Conservation (phyloP, 2,797 vertebrate genomes). For the Eleutherodactylus coqui region DNA sequence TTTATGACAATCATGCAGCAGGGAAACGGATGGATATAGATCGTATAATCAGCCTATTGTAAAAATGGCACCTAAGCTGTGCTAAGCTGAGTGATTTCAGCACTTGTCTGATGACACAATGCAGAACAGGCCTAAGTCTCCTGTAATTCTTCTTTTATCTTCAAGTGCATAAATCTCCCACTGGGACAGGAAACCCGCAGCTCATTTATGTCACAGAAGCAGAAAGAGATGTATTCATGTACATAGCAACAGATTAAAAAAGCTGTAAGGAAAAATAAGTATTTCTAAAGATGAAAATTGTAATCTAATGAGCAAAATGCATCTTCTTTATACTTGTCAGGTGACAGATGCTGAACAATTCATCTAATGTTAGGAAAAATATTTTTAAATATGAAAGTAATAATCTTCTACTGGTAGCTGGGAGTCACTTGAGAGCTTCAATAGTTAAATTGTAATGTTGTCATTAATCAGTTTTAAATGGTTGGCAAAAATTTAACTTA, state of each 20-base stretch:
- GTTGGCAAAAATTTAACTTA: not conserved
- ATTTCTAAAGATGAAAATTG: constrained; percentile 3
- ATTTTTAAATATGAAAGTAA: not conserved
- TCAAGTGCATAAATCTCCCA: constrained; percentile 22
- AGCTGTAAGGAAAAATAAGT: not conserved
- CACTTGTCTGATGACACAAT: not conserved
- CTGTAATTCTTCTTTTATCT: constrained; percentile 36
- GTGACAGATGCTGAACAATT: not conserved
- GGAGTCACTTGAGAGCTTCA: not conserved
- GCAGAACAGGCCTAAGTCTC: constrained; percentile 15
- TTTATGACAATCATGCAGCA: not conserved
- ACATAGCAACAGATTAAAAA: constrained; percentile 37
- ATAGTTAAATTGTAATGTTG: not conserved
- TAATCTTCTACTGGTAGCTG: not conserved
- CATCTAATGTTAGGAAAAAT: not conserved
- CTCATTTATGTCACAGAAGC: constrained; percentile 23
- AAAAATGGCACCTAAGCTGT: constrained; percentile 6
- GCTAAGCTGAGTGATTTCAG: constrained; percentile 9
- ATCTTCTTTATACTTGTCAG: not conserved
- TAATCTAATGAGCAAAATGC: constrained; percentile 23
- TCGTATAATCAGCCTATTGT: not conserved
- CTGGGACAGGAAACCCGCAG: constrained; percentile 27
- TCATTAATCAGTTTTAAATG: not conserved
- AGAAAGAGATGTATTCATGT: constrained; percentile 33
- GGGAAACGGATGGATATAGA: constrained; percentile 20